Evolutionary conservation across 2,113 vertebrate genomes (phyloP).

Genomic region (Oceanites oceanicus): DNA sequence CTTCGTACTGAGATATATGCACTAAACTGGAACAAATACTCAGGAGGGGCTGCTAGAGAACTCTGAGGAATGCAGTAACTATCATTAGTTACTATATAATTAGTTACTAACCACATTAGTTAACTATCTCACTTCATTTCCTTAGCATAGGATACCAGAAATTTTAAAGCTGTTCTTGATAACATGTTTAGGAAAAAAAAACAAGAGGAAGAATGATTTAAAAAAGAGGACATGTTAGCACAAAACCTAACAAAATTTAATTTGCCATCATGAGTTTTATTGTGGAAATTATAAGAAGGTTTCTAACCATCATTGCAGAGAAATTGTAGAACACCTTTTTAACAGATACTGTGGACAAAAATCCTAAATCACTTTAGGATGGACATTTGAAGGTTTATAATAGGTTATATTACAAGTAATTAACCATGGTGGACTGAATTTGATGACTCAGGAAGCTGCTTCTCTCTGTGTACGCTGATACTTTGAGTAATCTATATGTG

Average conservation of each 20-base stretch:
- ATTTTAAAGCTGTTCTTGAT: background rate
- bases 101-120: background rate
- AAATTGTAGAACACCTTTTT: background rate
- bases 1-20: background rate
- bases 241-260: background rate
- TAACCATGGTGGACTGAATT: background rate
- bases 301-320: background rate
- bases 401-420: background rate
- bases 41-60: background rate
- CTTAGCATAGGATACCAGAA: background rate
- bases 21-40: background rate
- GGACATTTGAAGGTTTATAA: background rate
- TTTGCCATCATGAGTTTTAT: fast-evolving
- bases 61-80: background rate
- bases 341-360: background rate
- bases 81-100: background rate
- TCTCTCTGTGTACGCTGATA: background rate
- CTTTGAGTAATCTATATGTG: background rate
- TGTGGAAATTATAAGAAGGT: background rate
- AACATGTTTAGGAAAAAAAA: background rate
- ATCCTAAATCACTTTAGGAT: background rate
- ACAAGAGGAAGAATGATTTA: background rate
- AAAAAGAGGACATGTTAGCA: background rate
- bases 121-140: background rate
- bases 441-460: background rate